Percentiles rank a stretch among this genome's conserved stretches.
phyloP scores from a whole-genome alignment of 2,888 invertebrate species.

The Gonocerus acuteangulatus region DNA sequence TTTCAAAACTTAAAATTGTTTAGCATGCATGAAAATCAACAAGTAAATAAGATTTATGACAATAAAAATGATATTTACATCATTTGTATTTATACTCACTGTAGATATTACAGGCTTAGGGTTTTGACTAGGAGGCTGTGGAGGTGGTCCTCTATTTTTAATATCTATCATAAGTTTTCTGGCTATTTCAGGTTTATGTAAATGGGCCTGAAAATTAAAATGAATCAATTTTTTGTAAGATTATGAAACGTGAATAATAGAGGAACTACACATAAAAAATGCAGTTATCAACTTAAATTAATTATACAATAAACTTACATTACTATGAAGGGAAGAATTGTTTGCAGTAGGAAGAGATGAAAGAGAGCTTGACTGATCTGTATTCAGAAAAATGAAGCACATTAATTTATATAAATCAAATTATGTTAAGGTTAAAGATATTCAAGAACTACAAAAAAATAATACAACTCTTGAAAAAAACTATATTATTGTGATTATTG shows the following conservation, averaged over 20 bases:
- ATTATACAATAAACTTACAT: slow-evolving; percentile 17
- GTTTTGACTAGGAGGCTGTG: slow-evolving; percentile 61
- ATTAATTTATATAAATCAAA: background rate
- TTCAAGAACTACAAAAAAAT: too few relatives aligned
- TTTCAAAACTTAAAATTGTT: slow-evolving; percentile 41
- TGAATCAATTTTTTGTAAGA: too few relatives aligned
- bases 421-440: too few relatives aligned
- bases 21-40: slow-evolving; percentile 31
- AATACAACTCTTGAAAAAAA: too few relatives aligned
- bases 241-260: too few relatives aligned
- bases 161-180: slow-evolving; percentile 42
- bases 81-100: slow-evolving; percentile 48
- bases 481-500: too few relatives aligned
- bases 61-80: too few relatives aligned
- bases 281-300: too few relatives aligned
- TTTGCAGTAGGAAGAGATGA: slow-evolving; percentile 35
- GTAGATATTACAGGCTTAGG: slow-evolving; percentile 59
- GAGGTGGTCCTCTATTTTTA: slow-evolving; percentile 66
- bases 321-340: slow-evolving; percentile 32
- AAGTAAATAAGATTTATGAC: too few relatives aligned
- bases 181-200: slow-evolving; percentile 23
- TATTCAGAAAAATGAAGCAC: background rate
- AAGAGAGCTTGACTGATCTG: slow-evolving; percentile 35
- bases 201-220: slow-evolving; percentile 30
- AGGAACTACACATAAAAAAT: background rate